Conservation (phyloP, 2,888 invertebrate species). For the Willowsia nigromaculata region DNA sequence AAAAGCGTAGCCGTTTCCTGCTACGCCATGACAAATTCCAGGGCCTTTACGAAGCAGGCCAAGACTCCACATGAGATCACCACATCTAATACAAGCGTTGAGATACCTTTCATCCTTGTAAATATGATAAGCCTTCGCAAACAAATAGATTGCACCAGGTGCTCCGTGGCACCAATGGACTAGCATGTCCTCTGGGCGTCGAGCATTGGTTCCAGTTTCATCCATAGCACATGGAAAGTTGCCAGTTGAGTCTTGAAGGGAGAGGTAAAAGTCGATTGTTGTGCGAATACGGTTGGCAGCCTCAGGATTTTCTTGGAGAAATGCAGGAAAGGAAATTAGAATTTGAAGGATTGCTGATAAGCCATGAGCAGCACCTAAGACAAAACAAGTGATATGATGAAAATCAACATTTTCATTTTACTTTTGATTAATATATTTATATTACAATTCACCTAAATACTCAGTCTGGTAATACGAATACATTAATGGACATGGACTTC, state of each 20-base stretch:
- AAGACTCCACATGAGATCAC: constrained; percentile 90
- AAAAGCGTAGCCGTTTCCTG: constrained; percentile 91
- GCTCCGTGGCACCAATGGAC: constrained; percentile 75
- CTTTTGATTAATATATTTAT: too few species aligned
- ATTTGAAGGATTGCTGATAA: constrained; percentile 85
- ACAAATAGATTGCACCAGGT: constrained; percentile 86
- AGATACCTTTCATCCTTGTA: constrained; percentile 88
- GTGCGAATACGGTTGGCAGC: constrained; percentile 84
- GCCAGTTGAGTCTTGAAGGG: constrained; percentile 86
- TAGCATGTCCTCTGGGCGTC: constrained; percentile 32
- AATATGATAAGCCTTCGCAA: constrained; percentile 89
- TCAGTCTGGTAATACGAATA: constrained; percentile 88
- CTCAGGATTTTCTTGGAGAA: constrained; percentile 82
- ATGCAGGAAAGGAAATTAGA: constrained; percentile 84
- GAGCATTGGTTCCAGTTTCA: constrained; percentile 82
- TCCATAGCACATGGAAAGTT: constrained; percentile 89
- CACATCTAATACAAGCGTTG: constrained; percentile 85
- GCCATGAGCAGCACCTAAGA: constrained; percentile 83
- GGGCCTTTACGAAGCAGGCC: constrained; percentile 93
- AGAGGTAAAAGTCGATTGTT: constrained; percentile 86
- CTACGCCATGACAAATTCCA: constrained; percentile 93
- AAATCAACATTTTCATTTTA: too few species aligned
- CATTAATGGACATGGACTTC: constrained; percentile 87
- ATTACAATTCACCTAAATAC: constrained; percentile 85
- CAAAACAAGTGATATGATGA: background rate